These are phyloP conservation scores for Ectropis crepuscularia DNA, from an alignment of 2,888 invertebrate genomes.

Conservation along the genomic window DNA sequence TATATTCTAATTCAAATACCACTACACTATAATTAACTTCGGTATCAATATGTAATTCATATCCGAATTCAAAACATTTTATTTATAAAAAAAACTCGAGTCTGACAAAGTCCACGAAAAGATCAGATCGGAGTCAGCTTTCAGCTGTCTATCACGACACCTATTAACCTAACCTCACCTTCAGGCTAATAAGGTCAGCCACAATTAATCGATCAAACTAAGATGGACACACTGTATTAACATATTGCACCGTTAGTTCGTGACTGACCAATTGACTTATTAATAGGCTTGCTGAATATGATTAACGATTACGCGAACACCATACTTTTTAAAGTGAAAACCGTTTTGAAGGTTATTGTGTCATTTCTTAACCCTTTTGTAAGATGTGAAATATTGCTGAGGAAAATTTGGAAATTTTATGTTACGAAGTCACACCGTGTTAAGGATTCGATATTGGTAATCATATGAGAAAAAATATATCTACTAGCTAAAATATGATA, in stretches of 20 bases:
- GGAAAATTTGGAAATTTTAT: too few relatives aligned
- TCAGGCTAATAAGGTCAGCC: slow-evolving; percentile 15
- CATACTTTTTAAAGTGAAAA: too few relatives aligned
- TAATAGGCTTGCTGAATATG: slow-evolving; percentile 15
- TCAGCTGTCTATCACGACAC: slow-evolving; percentile 10
- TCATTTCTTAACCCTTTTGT: too few relatives aligned
- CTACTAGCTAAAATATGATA: too few relatives aligned
- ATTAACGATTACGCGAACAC: not conserved
- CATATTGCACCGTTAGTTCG: slow-evolving; percentile 14
- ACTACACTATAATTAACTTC: too few relatives aligned
- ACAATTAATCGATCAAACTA: slow-evolving; percentile 20
- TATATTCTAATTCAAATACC: too few relatives aligned
- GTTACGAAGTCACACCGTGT: too few relatives aligned
- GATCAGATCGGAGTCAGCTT: not conserved
- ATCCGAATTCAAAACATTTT: not conserved
- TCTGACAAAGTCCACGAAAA: not conserved
- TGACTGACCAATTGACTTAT: slow-evolving; percentile 12
- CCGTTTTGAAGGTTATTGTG: too few relatives aligned
- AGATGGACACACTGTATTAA: slow-evolving; percentile 12
- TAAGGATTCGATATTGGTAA: too few relatives aligned
- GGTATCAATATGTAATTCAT: not conserved
- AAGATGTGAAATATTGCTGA: too few relatives aligned
- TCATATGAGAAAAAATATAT: too few relatives aligned
- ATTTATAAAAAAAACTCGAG: not conserved
- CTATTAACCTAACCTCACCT: slow-evolving; percentile 14